Conservation (phyloP, 2,797 vertebrate species). For the Notoglanidium macrostoma region DNA sequence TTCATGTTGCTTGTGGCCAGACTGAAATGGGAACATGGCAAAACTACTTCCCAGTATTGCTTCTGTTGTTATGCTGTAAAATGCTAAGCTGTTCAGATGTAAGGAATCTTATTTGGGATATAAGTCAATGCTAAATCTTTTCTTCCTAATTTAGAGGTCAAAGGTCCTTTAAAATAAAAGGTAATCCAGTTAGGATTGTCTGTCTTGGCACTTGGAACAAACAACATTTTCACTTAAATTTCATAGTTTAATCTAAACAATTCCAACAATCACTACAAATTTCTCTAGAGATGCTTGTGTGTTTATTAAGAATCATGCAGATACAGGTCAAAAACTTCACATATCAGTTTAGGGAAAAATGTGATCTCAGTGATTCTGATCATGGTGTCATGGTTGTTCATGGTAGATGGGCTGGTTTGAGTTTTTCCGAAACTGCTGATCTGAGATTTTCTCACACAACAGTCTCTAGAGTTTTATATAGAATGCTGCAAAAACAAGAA, state of each 20-base stretch:
- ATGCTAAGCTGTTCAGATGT: neutral
- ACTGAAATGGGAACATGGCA: neutral
- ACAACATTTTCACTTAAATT: neutral
- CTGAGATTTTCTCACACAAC: neutral
- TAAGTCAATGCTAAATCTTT: neutral
- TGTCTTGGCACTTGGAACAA: neutral
- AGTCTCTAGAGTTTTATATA: neutral
- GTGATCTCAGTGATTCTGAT: neutral
- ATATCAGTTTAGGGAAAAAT: too few species aligned
- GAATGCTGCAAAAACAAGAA: neutral
- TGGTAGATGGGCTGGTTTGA: neutral
- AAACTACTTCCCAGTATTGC: conserved; percentile 6
- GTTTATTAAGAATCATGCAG: neutral
- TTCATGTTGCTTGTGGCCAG: neutral
- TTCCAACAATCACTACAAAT: neutral
- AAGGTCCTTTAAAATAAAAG: conserved; percentile 1
- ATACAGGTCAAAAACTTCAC: neutral
- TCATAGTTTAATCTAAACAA: neutral
- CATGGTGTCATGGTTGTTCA: neutral
- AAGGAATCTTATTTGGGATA: conserved; percentile 3
- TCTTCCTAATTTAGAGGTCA: neutral
- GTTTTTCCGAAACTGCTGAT: neutral
- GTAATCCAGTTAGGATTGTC: neutral
- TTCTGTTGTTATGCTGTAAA: conserved; percentile 6
- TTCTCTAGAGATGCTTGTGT: neutral